These are phyloP conservation scores for Lepidocolaptes lacrymiger DNA, from an alignment of 2,797 vertebrate genomes.

Conservation along the genomic window DNA sequence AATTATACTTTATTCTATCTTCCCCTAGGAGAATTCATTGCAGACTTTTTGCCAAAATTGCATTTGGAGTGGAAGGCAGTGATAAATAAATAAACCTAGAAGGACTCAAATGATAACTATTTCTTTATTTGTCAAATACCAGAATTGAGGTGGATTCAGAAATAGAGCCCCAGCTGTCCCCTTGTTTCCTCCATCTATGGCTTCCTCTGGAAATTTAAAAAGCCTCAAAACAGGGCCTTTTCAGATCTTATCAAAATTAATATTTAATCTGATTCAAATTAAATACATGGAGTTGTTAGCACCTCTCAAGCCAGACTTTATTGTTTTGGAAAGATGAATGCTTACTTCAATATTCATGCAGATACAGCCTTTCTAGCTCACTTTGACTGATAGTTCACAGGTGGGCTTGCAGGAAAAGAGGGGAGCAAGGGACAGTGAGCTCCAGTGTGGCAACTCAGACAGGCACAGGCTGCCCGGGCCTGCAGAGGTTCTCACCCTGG, in stretches of 20 bases:
- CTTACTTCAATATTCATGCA: constrained; percentile 44
- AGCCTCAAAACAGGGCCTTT: neutral
- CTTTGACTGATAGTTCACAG: constrained; percentile 12
- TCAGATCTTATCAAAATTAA: constrained; percentile 24
- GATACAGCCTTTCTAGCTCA: neutral
- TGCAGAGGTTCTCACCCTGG: neutral
- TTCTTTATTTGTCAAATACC: constrained; percentile 37
- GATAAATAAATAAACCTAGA: constrained; percentile 1
- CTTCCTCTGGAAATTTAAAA: constrained; percentile 2
- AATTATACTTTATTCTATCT: neutral
- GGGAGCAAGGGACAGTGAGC: too few relatives aligned
- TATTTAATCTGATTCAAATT: constrained; percentile 51
- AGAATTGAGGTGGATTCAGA: neutral
- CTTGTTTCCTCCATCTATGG: neutral
- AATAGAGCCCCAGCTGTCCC: neutral
- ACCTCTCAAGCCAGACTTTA: constrained; percentile 38
- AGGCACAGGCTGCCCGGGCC: neutral
- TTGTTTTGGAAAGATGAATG: constrained; percentile 37
- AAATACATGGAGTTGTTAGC: neutral
- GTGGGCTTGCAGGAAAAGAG: neutral
- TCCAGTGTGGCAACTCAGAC: neutral
- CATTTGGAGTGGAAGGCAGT: neutral
- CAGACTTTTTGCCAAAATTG: constrained; percentile 45
- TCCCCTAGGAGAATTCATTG: constrained; percentile 26
- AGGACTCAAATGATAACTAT: constrained; percentile 19